phyloP scores from a whole-genome alignment of 2,797 vertebrate species.

The Columba guinea region DNA sequence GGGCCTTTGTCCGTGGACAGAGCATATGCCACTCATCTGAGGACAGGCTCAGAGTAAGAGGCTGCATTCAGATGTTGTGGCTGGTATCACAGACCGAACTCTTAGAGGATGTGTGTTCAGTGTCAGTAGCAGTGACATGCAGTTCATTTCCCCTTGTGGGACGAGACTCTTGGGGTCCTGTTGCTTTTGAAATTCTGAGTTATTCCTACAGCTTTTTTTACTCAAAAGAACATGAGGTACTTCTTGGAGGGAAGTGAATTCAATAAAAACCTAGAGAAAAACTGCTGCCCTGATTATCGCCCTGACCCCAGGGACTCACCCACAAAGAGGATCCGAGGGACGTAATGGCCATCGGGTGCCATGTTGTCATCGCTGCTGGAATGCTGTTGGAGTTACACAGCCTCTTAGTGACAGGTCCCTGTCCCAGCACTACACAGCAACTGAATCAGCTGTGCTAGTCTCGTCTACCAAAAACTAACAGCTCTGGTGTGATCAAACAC shows the following conservation, averaged over 20 bases:
- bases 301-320: conserved; percentile 53
- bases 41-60: neutral
- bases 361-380: conserved; percentile 71
- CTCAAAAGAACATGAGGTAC: neutral
- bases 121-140: neutral
- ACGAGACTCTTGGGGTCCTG: neutral
- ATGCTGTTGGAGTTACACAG: conserved; percentile 47
- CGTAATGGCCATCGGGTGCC: conserved; percentile 76
- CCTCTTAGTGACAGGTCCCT: neutral
- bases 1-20: neutral
- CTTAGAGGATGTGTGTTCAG: too few species aligned
- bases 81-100: neutral
- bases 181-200: neutral
- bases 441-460: neutral
- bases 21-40: neutral
- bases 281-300: neutral
- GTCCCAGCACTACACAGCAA: neutral
- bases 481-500: neutral
- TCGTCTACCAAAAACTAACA: neutral
- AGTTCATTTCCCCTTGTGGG: neutral
- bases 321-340: conserved; percentile 81
- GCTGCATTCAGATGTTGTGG: neutral
- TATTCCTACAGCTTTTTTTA: neutral
- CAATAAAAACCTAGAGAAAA: neutral
- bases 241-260: neutral